Evolutionary conservation across 2,888 invertebrate species (phyloP).

Genomic region (Oscheius sp.): DNA sequence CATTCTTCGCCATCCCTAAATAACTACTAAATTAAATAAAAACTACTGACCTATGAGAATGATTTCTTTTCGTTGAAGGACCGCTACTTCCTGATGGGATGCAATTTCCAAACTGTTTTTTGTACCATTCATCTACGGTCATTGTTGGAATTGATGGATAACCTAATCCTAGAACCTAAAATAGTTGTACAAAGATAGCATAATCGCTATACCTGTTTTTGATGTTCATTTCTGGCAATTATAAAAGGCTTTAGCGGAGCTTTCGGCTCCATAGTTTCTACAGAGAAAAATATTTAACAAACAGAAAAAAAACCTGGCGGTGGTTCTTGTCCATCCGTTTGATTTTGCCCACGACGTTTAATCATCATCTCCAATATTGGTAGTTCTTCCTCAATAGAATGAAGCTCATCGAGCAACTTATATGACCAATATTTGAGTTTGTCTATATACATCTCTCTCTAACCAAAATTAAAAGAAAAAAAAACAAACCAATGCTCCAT

Average conservation of each 20-base stretch:
- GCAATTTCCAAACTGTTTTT: conserved; percentile 76
- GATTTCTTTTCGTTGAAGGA: background rate
- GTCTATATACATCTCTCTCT: conserved; percentile 54
- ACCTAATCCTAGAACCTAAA: conserved; percentile 84
- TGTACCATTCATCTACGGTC: conserved; percentile 94
- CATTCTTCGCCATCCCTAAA: conserved; percentile 21
- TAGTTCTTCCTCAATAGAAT: conserved; percentile 46
- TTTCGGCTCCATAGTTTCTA: background rate
- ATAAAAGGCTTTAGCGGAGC: conserved; percentile 79
- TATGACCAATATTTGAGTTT: conserved; percentile 56
- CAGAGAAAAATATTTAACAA: background rate
- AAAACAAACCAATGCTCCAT: conserved; percentile 16
- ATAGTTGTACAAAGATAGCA: background rate
- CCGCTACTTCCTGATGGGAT: background rate
- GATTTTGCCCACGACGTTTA: conserved; percentile 17
- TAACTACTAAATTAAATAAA: background rate
- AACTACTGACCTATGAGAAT: conserved; percentile 7
- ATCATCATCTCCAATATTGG: conserved; percentile 48
- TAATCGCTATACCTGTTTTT: conserved; percentile 78
- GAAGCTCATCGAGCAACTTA: conserved; percentile 52
- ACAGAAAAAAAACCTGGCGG: background rate
- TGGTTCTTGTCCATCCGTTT: conserved; percentile 1
- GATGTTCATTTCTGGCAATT: conserved; percentile 85
- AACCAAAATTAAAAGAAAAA: conserved; percentile 19
- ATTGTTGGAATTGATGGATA: conserved; percentile 91